phyloP scores from a whole-genome alignment of 2,797 vertebrate genomes.

The Calcarius lapponicus region DNA sequence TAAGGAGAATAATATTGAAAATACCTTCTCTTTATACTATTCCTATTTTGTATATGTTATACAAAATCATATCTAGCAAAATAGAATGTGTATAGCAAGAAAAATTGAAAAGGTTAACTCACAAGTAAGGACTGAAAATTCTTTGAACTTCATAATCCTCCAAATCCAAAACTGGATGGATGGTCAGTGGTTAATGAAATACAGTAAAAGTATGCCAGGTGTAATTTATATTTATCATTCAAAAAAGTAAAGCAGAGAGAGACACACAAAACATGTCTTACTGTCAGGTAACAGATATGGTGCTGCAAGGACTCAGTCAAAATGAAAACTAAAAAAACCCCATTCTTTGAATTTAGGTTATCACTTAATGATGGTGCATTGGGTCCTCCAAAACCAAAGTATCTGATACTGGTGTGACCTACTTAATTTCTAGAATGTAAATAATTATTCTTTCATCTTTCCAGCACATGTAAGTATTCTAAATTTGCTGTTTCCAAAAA shows the following conservation, averaged over 20 bases:
- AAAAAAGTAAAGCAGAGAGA: not conserved
- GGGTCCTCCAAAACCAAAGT: not conserved
- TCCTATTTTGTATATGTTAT: not conserved
- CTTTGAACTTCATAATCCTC: not conserved
- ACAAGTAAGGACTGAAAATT: not conserved
- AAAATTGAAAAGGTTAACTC: not conserved
- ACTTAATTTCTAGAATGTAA: not conserved
- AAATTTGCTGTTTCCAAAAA: not conserved
- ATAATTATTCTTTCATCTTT: not conserved
- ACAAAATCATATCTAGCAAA: not conserved
- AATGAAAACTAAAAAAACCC: not conserved
- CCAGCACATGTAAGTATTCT: not conserved
- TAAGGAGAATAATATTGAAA: not conserved
- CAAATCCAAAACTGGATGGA: not conserved
- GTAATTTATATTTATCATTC: not conserved
- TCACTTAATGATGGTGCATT: fast-evolving
- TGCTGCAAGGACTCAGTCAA: not conserved
- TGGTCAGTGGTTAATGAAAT: not conserved
- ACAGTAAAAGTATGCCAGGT: not conserved
- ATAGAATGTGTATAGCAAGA: not conserved
- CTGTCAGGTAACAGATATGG: not conserved
- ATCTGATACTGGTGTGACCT: not conserved
- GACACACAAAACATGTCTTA: not conserved
- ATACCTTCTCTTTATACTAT: not conserved
- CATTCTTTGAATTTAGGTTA: not conserved